These are phyloP conservation scores for Castor canadensis DNA, from an alignment of 2,113 vertebrate species.

Conservation along the genomic window DNA sequence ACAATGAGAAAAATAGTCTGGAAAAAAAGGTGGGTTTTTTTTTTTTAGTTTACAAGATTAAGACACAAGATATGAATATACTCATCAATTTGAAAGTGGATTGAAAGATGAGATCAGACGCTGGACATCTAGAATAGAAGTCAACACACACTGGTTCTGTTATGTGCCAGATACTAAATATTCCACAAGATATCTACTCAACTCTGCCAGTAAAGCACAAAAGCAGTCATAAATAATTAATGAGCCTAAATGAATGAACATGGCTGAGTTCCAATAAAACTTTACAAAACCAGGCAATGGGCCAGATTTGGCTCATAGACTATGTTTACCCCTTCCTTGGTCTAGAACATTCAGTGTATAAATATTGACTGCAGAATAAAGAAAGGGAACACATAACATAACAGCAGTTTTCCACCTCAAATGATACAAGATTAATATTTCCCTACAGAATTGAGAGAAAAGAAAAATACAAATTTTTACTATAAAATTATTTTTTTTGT, in stretches of 20 bases:
- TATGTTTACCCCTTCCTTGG: background rate
- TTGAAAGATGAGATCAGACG: background rate
- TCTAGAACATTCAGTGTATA: background rate
- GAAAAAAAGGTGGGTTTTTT: background rate
- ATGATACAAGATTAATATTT: background rate
- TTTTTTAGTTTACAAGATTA: background rate
- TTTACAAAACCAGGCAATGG: background rate
- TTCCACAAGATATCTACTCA: background rate
- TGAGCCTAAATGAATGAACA: background rate
- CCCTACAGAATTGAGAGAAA: background rate
- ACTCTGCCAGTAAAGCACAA: background rate
- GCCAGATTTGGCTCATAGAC: background rate
- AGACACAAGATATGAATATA: background rate
- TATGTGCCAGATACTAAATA: background rate
- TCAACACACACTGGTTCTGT: background rate
- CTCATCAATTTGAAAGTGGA: background rate
- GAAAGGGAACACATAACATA: background rate
- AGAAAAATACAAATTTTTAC: background rate
- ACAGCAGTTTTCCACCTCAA: background rate
- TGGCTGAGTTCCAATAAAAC: background rate
- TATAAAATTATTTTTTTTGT: background rate
- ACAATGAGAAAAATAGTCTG: background rate
- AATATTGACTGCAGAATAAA: background rate
- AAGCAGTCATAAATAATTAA: conserved; percentile 3
- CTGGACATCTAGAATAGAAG: background rate